Percentiles rank a stretch among this genome's conserved stretches.
These are phyloP conservation scores for Phyllotreta cruciferae DNA, from an alignment of 2,888 invertebrate species.

Conservation along the genomic window DNA sequence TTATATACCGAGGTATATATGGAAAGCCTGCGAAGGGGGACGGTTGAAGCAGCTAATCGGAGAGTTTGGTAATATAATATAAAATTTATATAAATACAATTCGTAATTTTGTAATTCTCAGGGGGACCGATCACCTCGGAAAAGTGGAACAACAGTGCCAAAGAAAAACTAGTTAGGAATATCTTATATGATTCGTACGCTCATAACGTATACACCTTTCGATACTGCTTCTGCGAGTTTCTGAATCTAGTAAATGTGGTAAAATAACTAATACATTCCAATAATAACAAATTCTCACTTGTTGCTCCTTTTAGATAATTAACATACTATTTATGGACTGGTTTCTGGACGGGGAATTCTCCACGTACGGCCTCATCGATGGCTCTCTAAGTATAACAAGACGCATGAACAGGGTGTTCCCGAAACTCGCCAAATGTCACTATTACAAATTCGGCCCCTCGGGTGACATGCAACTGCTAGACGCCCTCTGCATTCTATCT, in stretches of 20 bases:
- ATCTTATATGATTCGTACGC: conserved; percentile 65
- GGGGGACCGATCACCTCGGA: conserved; percentile 66
- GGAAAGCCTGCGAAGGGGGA: conserved; percentile 77
- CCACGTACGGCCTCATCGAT: conserved; percentile 65
- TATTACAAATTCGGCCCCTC: conserved; percentile 67
- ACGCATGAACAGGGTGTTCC: conserved; percentile 74
- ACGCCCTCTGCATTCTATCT: conserved; percentile 77
- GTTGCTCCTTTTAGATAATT: conserved; percentile 62
- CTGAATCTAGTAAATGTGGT: conserved; percentile 78
- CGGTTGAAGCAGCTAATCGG: conserved; percentile 67
- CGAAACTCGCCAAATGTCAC: conserved; percentile 73
- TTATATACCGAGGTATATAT: conserved; percentile 73
- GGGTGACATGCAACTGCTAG: conserved; percentile 65
- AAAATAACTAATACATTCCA: conserved; percentile 53
- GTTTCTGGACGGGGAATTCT: conserved; percentile 70
- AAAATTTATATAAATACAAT: conserved; percentile 4
- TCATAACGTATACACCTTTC: conserved; percentile 71
- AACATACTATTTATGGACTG: conserved; percentile 74
- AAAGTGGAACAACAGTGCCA: conserved; percentile 65
- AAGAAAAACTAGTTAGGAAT: conserved; percentile 66
- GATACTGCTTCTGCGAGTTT: conserved; percentile 75
- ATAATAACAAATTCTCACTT: conserved; percentile 3
- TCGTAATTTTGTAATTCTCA: conserved; percentile 50
- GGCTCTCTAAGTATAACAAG: conserved; percentile 59
- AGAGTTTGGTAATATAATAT: conserved; percentile 63